Evolutionary conservation across 2,888 invertebrate species (phyloP).

Genomic region (Drosophila silvestris): DNA sequence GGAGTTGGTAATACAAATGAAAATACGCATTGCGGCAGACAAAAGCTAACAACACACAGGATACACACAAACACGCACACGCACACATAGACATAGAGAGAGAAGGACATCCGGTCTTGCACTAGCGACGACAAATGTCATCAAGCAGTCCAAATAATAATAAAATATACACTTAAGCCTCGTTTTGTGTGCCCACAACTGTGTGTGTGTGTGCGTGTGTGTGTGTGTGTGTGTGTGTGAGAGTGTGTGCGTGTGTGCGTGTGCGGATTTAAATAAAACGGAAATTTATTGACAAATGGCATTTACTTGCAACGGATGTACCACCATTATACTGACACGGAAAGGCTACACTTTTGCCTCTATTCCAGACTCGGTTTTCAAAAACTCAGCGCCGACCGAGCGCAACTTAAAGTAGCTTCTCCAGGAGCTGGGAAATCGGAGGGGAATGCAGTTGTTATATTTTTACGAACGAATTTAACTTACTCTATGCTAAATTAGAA

Average conservation of each 20-base stretch:
- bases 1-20: constrained; percentile 64
- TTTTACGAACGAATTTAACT: constrained; percentile 16
- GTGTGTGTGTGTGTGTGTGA: neutral
- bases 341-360: constrained; percentile 64
- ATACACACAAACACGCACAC: constrained; percentile 17
- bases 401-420: constrained; percentile 63
- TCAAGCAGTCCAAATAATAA: constrained; percentile 80
- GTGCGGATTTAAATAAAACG: constrained; percentile 81
- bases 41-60: constrained; percentile 65
- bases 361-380: constrained; percentile 34
- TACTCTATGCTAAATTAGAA: neutral
- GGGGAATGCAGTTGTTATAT: too few species aligned
- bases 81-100: constrained; percentile 18
- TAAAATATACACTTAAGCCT: constrained; percentile 80
- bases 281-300: constrained; percentile 81
- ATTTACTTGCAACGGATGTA: constrained; percentile 81
- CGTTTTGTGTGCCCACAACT: constrained; percentile 62
- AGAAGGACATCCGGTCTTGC: constrained; percentile 75
- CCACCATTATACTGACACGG: constrained; percentile 78
- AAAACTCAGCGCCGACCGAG: constrained; percentile 59
- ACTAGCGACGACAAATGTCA: constrained; percentile 79
- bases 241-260: constrained; percentile 31
- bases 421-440: neutral
- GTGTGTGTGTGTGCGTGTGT: constrained; percentile 24
- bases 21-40: constrained; percentile 78